Evolutionary conservation across 2,113 vertebrate genomes (phyloP).

Genomic region (Phylloscopus whistleri): DNA sequence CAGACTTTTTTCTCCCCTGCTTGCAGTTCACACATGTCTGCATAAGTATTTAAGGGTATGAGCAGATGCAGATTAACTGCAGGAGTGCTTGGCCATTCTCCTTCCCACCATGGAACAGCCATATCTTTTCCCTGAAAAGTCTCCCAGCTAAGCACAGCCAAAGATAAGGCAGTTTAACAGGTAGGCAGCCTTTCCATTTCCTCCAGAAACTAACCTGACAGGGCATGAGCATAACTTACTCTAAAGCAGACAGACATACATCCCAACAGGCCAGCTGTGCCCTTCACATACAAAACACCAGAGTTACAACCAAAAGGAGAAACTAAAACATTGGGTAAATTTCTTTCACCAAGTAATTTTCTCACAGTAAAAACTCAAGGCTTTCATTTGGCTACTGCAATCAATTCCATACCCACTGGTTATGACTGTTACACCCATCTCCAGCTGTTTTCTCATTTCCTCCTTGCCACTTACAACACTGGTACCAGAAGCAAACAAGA

Average conservation of each 20-base stretch:
- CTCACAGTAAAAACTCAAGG: not conserved
- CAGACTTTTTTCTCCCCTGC: not conserved
- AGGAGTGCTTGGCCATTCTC: not conserved
- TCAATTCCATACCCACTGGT: not conserved
- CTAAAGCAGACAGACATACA: not conserved
- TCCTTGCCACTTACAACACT: not conserved
- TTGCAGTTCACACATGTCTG: not conserved
- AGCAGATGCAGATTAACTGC: not conserved
- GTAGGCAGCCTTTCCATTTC: not conserved
- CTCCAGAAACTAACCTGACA: not conserved
- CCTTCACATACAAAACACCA: not conserved
- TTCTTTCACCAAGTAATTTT: not conserved
- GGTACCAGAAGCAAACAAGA: not conserved
- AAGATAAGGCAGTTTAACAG: not conserved
- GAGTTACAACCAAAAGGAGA: not conserved
- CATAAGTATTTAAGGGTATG: not conserved
- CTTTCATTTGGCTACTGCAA: not conserved
- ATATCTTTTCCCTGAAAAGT: not conserved
- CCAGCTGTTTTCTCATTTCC: not conserved
- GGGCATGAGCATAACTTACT: accelerated
- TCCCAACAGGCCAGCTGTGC: not conserved
- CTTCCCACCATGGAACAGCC: not conserved
- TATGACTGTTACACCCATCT: not conserved
- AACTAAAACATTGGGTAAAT: not conserved
- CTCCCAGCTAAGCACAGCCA: not conserved